phyloP scores from a whole-genome alignment of 2,888 invertebrate species.

The Apamea crenata region DNA sequence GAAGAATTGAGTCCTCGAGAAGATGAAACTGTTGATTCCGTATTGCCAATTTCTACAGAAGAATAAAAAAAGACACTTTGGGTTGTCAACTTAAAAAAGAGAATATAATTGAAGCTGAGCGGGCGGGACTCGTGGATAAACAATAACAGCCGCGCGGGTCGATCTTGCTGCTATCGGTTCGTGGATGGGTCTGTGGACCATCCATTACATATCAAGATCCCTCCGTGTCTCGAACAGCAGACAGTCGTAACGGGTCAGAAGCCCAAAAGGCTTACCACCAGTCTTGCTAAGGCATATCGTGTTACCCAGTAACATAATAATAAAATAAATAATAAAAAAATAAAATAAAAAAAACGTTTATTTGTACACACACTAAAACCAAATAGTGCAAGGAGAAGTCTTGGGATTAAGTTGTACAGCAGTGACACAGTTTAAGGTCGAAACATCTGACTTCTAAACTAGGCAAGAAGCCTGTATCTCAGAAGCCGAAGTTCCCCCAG shows the following conservation, averaged over 20 bases:
- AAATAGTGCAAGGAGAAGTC: no score
- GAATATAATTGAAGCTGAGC: background rate
- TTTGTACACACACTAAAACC: no score
- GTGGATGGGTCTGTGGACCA: background rate
- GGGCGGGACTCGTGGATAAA: background rate
- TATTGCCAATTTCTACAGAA: background rate
- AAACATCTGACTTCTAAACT: no score
- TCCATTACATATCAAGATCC: background rate
- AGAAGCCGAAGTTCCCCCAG: no score
- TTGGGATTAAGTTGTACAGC: no score
- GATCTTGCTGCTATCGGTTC: background rate
- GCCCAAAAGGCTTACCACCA: background rate
- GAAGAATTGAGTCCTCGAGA: background rate
- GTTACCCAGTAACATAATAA: background rate
- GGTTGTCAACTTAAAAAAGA: background rate
- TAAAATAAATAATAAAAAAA: no score
- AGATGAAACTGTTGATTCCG: background rate
- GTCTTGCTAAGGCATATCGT: background rate
- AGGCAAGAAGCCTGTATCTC: no score
- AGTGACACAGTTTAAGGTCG: no score
- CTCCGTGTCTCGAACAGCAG: background rate
- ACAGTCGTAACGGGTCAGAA: background rate
- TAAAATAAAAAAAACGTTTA: no score
- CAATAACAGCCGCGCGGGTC: background rate
- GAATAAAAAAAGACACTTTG: no score